Evolutionary conservation across 2,797 vertebrate genomes (phyloP), one percentile per base, ranked within the genome.

Genomic region (Darevskia nairensis): DNA sequence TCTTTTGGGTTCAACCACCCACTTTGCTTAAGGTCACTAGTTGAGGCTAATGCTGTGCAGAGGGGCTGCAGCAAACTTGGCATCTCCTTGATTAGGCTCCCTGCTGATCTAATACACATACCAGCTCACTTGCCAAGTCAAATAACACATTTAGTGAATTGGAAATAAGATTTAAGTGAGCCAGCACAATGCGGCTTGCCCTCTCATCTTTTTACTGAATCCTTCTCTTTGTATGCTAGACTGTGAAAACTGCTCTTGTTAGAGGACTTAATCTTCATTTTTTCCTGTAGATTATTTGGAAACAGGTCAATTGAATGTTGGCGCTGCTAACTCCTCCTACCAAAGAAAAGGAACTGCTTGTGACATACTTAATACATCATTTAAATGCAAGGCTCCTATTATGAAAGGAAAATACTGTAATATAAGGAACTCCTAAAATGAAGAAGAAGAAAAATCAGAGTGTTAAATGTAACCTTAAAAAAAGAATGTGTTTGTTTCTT

Each of bases 61-160:
- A 98, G 94, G 95, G 96, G 95, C 97, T 97, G 97, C 97, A 97
- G 96, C 96, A 97, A 98, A 98, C 97, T 98, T 98, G 97, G 97
- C 97, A 97, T 98, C 97, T 97, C 97, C 97, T 96, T 97, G 97
- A 97, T 98, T 97, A 97, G 97, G 97, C 97, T 97, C 97, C 98
- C 97, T 92, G 97, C 98, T 98, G 97, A 97, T 98, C 97, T 97
- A 96, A 97, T 98, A 97, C 98, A 98, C 97, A 98, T 97, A 98
- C 97, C 97, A 97, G 96, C 95, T 97, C 96, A 97, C 97, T 98
- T 98, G 98, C 98, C 98, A 99, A 99, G 97, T 98, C 97, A 98
- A 99, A 99, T 98, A 98, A 98, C 97, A 98, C 98, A 98, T 98
- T 98, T 98, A 98, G 98, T 97, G 97, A 98, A 98, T 98, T 98